These are phyloP conservation scores for Megalurothrips usitatus DNA, from an alignment of 2,888 invertebrate species.

Conservation along the genomic window DNA sequence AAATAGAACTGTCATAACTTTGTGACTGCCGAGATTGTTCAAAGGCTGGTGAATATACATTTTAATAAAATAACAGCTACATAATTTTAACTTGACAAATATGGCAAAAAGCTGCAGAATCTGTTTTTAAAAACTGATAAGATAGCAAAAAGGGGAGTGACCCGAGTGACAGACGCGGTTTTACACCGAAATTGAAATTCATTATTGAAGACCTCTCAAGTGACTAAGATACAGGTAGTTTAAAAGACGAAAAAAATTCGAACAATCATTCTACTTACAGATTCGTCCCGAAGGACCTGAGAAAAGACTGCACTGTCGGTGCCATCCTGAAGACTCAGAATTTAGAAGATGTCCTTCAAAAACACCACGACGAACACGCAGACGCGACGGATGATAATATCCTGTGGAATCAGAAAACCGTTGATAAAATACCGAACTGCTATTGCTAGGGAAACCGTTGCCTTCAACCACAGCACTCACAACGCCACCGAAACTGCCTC, in stretches of 20 bases:
- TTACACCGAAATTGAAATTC: no score
- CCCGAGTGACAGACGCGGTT: no score
- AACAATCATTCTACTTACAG: conserved; percentile 55
- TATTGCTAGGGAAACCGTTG: neutral
- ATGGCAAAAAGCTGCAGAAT: no score
- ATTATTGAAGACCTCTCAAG: no score
- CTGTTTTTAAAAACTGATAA: no score
- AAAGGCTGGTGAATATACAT: neutral
- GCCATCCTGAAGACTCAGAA: conserved; percentile 49
- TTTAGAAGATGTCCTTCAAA: neutral
- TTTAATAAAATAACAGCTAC: neutral
- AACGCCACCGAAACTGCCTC: neutral
- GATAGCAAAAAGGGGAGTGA: no score
- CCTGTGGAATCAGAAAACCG: neutral
- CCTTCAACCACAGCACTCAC: neutral
- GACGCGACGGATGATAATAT: neutral
- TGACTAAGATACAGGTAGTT: neutral
- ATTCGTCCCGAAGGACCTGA: conserved; percentile 64
- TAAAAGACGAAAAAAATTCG: neutral
- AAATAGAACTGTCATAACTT: no score
- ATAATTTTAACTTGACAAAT: no score
- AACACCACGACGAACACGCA: neutral
- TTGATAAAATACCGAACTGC: neutral
- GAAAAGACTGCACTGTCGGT: conserved; percentile 58
- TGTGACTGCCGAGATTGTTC: no score